Conservation (phyloP, 2,797 vertebrate species). For the Anabacerthia variegaticeps region DNA sequence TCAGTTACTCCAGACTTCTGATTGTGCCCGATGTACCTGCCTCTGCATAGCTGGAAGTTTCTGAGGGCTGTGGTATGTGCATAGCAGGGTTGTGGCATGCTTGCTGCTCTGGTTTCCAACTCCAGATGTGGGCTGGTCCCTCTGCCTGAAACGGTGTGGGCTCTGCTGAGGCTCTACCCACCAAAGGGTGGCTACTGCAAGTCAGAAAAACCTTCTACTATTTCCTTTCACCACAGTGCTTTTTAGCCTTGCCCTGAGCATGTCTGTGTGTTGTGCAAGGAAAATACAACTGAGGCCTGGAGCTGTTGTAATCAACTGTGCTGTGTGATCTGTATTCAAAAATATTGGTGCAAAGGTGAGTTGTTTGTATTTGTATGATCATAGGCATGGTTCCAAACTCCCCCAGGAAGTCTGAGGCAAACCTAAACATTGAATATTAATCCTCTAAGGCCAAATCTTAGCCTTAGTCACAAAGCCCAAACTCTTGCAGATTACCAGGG, state of each 20-base stretch:
- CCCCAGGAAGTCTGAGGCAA: neutral
- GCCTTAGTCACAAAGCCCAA: neutral
- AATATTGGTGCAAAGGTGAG: neutral
- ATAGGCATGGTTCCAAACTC: neutral
- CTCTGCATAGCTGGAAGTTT: neutral
- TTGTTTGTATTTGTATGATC: neutral
- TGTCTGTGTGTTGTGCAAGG: neutral
- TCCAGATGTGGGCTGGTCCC: neutral
- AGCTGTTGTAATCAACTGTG: neutral
- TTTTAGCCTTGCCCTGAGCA: neutral
- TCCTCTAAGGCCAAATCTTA: neutral
- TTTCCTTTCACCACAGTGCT: neutral
- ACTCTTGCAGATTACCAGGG: neutral
- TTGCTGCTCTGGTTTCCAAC: neutral
- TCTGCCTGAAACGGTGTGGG: neutral
- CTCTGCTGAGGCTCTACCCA: neutral
- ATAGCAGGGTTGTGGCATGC: rapidly evolving
- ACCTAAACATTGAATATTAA: neutral
- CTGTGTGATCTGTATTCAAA: neutral
- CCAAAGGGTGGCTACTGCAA: neutral
- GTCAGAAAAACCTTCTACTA: neutral
- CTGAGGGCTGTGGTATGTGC: neutral
- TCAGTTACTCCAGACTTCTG: slow-evolving; percentile 9
- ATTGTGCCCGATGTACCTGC: neutral
- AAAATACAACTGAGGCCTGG: neutral